phyloP scores from a whole-genome alignment of 2,797 vertebrate genomes.

The Pipistrellus pygmaeus region DNA sequence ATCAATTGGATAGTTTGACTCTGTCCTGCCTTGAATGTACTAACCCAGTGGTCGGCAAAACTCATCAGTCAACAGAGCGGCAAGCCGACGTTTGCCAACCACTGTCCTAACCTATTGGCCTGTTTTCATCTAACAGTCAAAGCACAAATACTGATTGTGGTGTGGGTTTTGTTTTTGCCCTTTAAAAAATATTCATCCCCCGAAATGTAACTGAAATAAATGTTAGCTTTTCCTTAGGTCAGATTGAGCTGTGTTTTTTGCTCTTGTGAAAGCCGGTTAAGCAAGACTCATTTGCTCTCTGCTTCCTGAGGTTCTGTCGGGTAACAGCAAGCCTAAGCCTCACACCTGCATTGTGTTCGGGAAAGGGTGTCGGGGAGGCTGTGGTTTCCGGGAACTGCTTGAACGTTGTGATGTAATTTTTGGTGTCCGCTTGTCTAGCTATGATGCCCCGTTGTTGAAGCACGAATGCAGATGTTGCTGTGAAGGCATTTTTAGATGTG shows the following conservation, averaged over 20 bases:
- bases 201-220: conserved; percentile 31
- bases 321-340: background rate
- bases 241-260: background rate
- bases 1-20: background rate
- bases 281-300: background rate
- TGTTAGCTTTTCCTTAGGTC: conserved; percentile 21
- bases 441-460: background rate
- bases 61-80: too few relatives aligned
- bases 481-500: background rate
- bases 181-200: background rate
- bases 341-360: background rate
- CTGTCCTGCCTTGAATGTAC: background rate
- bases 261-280: background rate
- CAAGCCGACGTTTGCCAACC: too few relatives aligned
- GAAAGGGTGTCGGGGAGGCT: background rate
- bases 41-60: background rate
- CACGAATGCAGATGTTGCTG: background rate
- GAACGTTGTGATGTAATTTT: background rate
- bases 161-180: background rate
- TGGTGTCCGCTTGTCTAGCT: background rate
- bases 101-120: background rate
- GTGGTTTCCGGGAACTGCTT: background rate
- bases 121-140: background rate
- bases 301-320: background rate
- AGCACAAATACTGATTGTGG: background rate